Percentiles rank a stretch among this genome's conserved stretches.
Evolutionary conservation across 1,140 invertebrate species (phyloP).

Genomic region (Oncopodura yosiiana): DNA sequence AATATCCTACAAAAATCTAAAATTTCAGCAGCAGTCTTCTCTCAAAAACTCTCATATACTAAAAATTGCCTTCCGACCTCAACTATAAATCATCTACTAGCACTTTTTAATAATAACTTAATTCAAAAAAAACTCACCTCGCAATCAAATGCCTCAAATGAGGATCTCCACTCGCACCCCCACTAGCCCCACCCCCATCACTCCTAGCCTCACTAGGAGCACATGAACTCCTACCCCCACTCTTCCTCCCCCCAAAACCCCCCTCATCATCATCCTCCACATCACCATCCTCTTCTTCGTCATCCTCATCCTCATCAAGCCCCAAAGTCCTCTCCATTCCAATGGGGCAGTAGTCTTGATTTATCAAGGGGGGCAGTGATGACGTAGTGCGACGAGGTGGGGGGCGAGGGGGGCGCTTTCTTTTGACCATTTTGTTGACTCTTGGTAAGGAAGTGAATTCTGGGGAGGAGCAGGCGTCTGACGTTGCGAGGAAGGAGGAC

Average conservation of each 20-base stretch:
- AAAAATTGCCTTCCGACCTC: too few relatives aligned
- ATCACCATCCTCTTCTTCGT: too few relatives aligned
- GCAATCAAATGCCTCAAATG: constrained; percentile 34
- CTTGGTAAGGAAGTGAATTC: constrained; percentile 34
- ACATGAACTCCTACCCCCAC: neutral
- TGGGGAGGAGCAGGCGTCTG: constrained; percentile 34
- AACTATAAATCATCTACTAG: too few relatives aligned
- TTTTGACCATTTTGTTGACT: constrained; percentile 33
- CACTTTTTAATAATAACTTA: too few relatives aligned
- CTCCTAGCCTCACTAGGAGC: neutral
- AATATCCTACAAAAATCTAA: too few relatives aligned
- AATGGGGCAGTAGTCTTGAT: constrained; percentile 31
- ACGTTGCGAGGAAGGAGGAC: constrained; percentile 34
- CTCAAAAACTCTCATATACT: too few relatives aligned
- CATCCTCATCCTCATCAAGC: constrained; percentile 32
- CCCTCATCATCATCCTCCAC: constrained; percentile 30
- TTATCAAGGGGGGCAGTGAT: too few relatives aligned
- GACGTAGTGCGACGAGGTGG: constrained; percentile 32
- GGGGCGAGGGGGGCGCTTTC: constrained; percentile 33
- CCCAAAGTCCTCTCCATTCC: too few relatives aligned
- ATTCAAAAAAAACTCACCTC: constrained; percentile 19
- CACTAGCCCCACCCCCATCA: too few relatives aligned
- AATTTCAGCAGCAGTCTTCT: too few relatives aligned
- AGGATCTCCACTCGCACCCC: constrained; percentile 32
- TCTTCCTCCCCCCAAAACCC: neutral